phyloP scores from a whole-genome alignment of 2,113 vertebrate species.

The Rhea americana region DNA sequence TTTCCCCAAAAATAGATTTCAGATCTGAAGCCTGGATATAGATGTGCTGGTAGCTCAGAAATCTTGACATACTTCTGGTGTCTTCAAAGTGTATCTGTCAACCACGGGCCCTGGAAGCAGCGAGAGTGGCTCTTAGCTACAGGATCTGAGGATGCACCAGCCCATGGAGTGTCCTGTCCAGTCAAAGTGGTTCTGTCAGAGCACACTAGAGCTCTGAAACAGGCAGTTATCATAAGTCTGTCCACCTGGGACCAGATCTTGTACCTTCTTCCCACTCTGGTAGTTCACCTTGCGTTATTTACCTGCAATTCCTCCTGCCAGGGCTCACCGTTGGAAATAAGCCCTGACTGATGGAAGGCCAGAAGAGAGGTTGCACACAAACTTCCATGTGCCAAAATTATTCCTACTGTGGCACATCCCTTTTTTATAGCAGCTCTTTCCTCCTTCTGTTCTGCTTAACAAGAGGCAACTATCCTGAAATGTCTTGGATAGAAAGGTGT shows the following conservation, averaged over 20 bases:
- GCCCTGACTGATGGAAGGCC: not conserved
- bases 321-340: not conserved
- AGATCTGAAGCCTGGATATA: not conserved
- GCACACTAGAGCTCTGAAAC: not conserved
- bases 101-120: not conserved
- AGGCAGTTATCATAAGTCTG: not conserved
- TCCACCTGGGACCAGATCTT: not conserved
- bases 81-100: not conserved
- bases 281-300: not conserved
- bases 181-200: not conserved
- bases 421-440: not conserved
- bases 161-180: not conserved
- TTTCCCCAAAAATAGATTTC: constrained; percentile 26
- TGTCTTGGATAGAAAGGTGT: not conserved
- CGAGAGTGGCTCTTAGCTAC: not conserved
- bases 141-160: not conserved
- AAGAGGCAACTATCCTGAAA: not conserved
- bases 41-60: not conserved
- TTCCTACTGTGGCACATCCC: not conserved
- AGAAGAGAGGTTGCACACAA: not conserved
- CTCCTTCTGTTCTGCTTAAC: not conserved
- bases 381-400: not conserved
- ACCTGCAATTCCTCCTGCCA: rapidly evolving
- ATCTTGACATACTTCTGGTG: not conserved
- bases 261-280: not conserved